phyloP scores from a whole-genome alignment of 64 coral and sea anemone species.

The Anthopleura sola region DNA sequence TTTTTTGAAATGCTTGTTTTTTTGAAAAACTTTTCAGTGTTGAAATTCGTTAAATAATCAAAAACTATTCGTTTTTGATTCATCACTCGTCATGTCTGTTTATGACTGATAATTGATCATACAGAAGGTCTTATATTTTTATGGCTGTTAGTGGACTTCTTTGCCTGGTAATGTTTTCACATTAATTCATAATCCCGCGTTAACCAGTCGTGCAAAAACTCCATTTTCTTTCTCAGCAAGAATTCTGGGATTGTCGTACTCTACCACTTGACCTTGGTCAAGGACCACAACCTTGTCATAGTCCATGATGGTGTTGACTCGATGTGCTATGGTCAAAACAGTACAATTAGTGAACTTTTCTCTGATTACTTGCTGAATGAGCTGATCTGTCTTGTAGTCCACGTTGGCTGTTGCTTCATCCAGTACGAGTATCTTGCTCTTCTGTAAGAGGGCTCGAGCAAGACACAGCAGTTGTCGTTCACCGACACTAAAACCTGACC shows the following conservation, averaged over 20 bases:
- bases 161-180: too few relatives aligned
- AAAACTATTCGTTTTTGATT: too few relatives aligned
- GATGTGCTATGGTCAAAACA: conserved; percentile 47
- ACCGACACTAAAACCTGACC: conserved; percentile 21
- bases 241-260: conserved; percentile 44
- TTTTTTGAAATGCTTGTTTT: too few relatives aligned
- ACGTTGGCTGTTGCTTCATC: conserved; percentile 52
- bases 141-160: too few relatives aligned
- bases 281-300: conserved; percentile 63
- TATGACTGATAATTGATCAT: too few relatives aligned
- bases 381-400: conserved; percentile 29
- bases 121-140: too few relatives aligned
- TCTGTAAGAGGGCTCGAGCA: conserved; percentile 22
- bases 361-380: conserved; percentile 33
- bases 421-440: conserved; percentile 18
- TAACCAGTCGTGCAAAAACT: conserved; percentile 45
- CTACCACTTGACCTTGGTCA: conserved; percentile 52
- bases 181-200: background rate
- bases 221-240: conserved; percentile 44
- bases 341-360: conserved; percentile 3
- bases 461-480: conserved; percentile 37
- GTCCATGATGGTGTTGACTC: conserved; percentile 57
- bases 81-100: too few relatives aligned
- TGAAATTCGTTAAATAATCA: too few relatives aligned
- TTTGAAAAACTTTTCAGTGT: too few relatives aligned